A percentile compares a stretch with the other conserved stretches of the same genome.
Conservation (phyloP, 2,113 vertebrate genomes). For the Oreochromis tanganicae region DNA sequence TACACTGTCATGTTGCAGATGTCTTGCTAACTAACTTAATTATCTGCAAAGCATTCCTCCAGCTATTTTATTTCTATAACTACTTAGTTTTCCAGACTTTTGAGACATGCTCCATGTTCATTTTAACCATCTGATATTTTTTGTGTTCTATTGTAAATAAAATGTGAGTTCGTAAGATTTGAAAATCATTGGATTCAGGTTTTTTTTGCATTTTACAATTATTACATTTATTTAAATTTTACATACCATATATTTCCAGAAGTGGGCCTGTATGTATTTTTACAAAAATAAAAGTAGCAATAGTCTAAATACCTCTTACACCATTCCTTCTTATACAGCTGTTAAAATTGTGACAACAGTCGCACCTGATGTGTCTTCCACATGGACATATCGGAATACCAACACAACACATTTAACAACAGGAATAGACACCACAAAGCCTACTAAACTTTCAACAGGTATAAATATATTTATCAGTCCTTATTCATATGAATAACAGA, state of each 20-base stretch:
- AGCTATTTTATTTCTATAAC: not conserved
- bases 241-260: not conserved
- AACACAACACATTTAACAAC: not conserved
- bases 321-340: not conserved
- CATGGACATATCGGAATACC: not conserved
- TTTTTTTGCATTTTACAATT: not conserved
- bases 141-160: not conserved
- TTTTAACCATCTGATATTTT: not conserved
- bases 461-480: not conserved
- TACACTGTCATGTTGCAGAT: not conserved
- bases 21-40: not conserved
- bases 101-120: not conserved
- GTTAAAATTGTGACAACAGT: not conserved
- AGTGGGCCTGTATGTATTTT: accelerated
- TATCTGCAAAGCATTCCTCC: not conserved
- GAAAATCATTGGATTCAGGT: not conserved
- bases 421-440: not conserved
- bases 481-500: not conserved
- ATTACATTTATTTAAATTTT: accelerated
- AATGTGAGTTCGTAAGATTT: not conserved
- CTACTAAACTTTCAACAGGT: not conserved
- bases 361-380: not conserved
- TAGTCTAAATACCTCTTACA: not conserved
- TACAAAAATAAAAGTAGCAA: not conserved
- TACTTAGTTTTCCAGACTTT: not conserved